Evolutionary conservation across 2,797 vertebrate genomes (phyloP), one percentile per base, ranked within the genome.

Genomic region (Acanthurus leucopareius): DNA sequence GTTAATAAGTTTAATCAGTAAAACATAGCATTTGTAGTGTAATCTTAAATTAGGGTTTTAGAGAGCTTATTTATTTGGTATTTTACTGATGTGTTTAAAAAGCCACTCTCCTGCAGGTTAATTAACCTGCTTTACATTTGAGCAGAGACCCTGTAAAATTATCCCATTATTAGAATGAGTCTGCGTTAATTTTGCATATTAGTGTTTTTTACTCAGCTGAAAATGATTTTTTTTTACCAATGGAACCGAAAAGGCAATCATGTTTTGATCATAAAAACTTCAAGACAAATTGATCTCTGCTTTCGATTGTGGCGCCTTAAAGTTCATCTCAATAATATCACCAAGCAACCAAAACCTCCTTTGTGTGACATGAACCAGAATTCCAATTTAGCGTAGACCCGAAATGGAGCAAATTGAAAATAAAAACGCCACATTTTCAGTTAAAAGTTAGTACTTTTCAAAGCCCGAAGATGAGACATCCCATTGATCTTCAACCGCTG

Each of bases 401-500:
- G 42, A 71, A 88, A 68, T 65, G 38, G 8, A 19, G 68, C 73
- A 86, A 85, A 91, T 75, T 61, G 63, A 77, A 85, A 75, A 48
- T 19, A 35, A 83, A 67, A 78, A 67, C 2, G 22, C 28, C 42
- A 17, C 61, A 69, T 81, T 85, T 80, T 58, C 57, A 74, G 62
- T 84, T 73, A 75, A 85, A 88, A 81, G 80, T 81, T 77, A 3
- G 59, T 64, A 57, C 68, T 82, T 80, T 68, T 73, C 75, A 79
- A 82, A 88, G 69, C 45, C 5, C 35, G 20, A 28, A 77, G 86
- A 84, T 74, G 66, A 87, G 73, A 80, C 74, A 22, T 71, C 42
- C 60, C 61, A 87, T 84, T 88, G 73, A 89, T 91, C 86, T 66
- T 61, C 81, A 76, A 58, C 62, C 71, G 73, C 65, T 54, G 67